A percentile compares a stretch with the other conserved stretches of the same genome.
These are phyloP conservation scores for Anoplius nigerrimus DNA, from an alignment of 2,888 invertebrate species.

Conservation along the genomic window DNA sequence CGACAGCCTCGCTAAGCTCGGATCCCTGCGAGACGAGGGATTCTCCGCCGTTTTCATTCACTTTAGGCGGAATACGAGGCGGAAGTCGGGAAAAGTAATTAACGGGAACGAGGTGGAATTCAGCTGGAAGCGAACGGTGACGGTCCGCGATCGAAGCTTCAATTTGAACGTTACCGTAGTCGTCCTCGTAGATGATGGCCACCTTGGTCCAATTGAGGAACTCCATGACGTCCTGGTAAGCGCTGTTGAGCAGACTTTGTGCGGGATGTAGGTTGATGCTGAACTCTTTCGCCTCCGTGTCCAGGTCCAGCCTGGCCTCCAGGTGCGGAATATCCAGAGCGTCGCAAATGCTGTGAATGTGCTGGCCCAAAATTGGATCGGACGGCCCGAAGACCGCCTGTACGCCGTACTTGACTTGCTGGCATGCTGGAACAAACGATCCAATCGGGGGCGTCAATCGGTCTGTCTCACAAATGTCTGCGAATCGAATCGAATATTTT, in stretches of 20 bases:
- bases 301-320: conserved; percentile 81
- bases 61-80: background rate
- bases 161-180: conserved; percentile 79
- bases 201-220: conserved; percentile 89
- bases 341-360: conserved; percentile 88
- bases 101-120: too few relatives aligned
- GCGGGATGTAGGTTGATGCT: conserved; percentile 86
- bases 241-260: conserved; percentile 82
- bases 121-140: too few relatives aligned
- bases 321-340: conserved; percentile 88
- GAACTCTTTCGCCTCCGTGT: conserved; percentile 80
- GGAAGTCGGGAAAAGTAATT: background rate
- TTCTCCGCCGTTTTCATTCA: conserved; percentile 21
- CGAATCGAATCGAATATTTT: too few relatives aligned
- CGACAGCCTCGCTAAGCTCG: conserved; percentile 15
- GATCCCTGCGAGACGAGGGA: conserved; percentile 28
- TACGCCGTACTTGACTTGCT: conserved; percentile 82
- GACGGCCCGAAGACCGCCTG: conserved; percentile 88
- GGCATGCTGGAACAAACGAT: conserved; percentile 79
- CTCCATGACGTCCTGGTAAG: conserved; percentile 85
- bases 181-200: conserved; percentile 88
- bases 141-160: too few relatives aligned
- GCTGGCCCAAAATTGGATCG: conserved; percentile 82
- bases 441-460: too few relatives aligned
- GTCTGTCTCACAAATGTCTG: too few relatives aligned